phyloP scores from a whole-genome alignment of 2,113 vertebrate species.

The Nothoprocta pentlandii region DNA sequence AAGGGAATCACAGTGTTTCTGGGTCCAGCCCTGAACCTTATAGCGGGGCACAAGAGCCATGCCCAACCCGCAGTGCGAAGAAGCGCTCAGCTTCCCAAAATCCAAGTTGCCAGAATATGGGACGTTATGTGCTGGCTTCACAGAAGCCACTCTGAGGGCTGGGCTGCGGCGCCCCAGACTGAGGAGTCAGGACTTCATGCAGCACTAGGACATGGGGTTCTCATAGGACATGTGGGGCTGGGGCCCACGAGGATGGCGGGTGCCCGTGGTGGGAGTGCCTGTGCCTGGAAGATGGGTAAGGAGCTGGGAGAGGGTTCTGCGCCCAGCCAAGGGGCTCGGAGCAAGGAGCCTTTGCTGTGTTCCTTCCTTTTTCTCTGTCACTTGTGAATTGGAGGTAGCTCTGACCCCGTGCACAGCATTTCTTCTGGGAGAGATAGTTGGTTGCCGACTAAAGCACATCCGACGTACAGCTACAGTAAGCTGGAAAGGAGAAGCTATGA shows the following conservation, averaged over 20 bases:
- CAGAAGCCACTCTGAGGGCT: not conserved
- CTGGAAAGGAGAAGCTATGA: not conserved
- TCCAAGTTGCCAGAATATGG: not conserved
- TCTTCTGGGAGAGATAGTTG: not conserved
- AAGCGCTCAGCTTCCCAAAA: not conserved
- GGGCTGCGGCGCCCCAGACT: accelerated
- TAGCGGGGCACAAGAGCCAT: not conserved
- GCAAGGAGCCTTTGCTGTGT: not conserved
- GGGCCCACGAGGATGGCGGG: no score
- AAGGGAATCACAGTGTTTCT: not conserved
- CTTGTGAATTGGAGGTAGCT: not conserved
- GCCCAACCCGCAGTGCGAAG: not conserved
- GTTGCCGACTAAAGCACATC: accelerated
- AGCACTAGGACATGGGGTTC: not conserved
- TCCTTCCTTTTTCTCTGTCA: not conserved
- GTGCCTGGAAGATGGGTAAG: not conserved
- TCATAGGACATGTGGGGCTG: no score
- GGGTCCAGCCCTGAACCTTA: constrained; percentile 3
- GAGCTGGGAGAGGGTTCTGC: not conserved
- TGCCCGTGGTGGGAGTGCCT: not conserved
- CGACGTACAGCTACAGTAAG: accelerated
- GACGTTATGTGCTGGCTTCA: not conserved
- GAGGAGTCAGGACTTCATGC: not conserved
- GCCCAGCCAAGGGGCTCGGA: not conserved
- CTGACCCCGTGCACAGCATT: not conserved